Base-by-base conservation (phyloP, 2,113 vertebrate genomes). In the Sceloporus undulatus region DNA sequence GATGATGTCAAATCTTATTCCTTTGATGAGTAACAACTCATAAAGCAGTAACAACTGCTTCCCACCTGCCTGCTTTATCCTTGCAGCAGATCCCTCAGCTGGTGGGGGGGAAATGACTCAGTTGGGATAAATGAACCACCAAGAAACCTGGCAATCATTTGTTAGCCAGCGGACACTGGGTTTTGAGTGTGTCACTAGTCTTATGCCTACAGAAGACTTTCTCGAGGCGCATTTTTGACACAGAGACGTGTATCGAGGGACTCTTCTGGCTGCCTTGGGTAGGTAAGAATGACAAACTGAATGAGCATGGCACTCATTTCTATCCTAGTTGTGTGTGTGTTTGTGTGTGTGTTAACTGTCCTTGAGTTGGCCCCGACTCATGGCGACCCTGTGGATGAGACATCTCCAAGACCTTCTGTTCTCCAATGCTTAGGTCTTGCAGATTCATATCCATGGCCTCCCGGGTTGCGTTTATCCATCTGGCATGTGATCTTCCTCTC, bases 111-210 rank as follows among this genome's bases (percentile, higher is more conserved):
- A 74, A 66, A 87, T 87, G 70, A 82, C 68, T 87, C 86, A 87
- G 86, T 82, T 81, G 40, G 82, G 86, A 87, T 65, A 82, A 80
- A 87, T 62, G 48, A 59, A 59, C 56, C 74, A 65, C 79, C 79
- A 16, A 54, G 75, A 40, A 85, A 85, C 75, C 8, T 16, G 54
- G 16, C 38, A 62, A 11, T 9, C 71, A 27, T 87, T 82, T 62
- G 59, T 62, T 59, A 65, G 79, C 18, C 59, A 68, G 66, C 25
- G 4, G 27, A 13, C 56, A 1, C 38, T 9, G 10, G 7, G 3
- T 40, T 65, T 84, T 21, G 25, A 79, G 62, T 34, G 76, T 29
- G 76, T 48, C 42, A 25, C 40, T 7, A 9, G 2, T 79, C 19
- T 14, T 19, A 56, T 16, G 8, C 11, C 23, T 21, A 11, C 4